Percentiles rank a stretch among this genome's conserved stretches.
phyloP scores from a whole-genome alignment of 2,113 vertebrate species.

The Takifugu bimaculatus region DNA sequence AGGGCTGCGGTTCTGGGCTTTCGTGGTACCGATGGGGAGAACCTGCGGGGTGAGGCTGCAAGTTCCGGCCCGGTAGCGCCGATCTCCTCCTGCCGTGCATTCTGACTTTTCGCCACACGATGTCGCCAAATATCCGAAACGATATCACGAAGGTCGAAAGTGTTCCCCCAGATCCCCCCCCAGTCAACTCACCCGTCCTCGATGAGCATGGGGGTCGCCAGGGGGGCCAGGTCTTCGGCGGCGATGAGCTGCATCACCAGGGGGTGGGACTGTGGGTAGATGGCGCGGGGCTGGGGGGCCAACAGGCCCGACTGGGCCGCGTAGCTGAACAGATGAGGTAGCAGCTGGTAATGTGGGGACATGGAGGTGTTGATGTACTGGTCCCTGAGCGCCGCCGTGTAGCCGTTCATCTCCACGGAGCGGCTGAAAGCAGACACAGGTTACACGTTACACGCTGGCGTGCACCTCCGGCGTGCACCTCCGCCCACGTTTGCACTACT shows the following conservation, averaged over 20 bases:
- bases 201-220: constrained; percentile 93
- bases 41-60: no score
- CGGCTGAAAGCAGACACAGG: constrained; percentile 71
- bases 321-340: constrained; percentile 94
- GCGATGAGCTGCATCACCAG: constrained; percentile 91
- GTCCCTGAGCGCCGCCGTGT: constrained; percentile 87
- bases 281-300: constrained; percentile 83
- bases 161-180: no score
- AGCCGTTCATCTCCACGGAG: constrained; percentile 92
- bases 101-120: no score
- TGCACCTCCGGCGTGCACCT: no score
- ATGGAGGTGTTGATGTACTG: constrained; percentile 91
- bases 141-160: no score
- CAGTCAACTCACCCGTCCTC: constrained; percentile 86
- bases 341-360: constrained; percentile 90
- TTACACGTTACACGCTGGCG: no score
- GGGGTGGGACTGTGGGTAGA: constrained; percentile 91
- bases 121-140: no score
- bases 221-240: constrained; percentile 88
- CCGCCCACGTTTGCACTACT: no score
- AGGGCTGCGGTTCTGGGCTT: no score
- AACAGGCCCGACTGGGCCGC: constrained; percentile 85
- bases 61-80: no score
- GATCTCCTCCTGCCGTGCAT: no score
- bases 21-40: no score